phyloP scores from a whole-genome alignment of 2,888 invertebrate genomes.

The Entomobrya multifasciata region DNA sequence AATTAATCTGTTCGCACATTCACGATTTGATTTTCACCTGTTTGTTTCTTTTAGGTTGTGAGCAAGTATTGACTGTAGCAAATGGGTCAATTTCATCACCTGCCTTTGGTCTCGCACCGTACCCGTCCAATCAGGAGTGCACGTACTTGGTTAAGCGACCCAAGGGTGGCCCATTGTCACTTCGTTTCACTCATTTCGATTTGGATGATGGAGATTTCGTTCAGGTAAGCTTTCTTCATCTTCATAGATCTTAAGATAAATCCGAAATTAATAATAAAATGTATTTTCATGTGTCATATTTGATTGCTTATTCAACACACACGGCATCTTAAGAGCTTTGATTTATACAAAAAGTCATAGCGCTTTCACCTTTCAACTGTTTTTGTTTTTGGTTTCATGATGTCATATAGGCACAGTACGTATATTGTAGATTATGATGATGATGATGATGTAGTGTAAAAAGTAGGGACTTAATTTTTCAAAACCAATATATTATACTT shows the following conservation, averaged over 20 bases:
- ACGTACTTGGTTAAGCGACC: slow-evolving; percentile 92
- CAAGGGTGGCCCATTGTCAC: slow-evolving; percentile 90
- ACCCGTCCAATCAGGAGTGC: slow-evolving; percentile 96
- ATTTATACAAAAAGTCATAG: background rate
- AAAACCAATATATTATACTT: slow-evolving; percentile 57
- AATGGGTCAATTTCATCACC: slow-evolving; percentile 95
- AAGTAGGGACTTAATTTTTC: slow-evolving; percentile 32
- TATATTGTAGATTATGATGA: slow-evolving; percentile 1
- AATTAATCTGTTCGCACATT: too few species aligned
- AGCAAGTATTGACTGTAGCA: slow-evolving; percentile 90
- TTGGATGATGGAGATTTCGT: slow-evolving; percentile 94
- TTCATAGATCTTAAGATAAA: too few species aligned
- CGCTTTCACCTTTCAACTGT: slow-evolving; percentile 28
- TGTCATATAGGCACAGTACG: too few species aligned
- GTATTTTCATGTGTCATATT: slow-evolving; percentile 22
- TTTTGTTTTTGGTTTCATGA: slow-evolving; percentile 24
- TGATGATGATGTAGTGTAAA: background rate
- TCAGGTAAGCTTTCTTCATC: slow-evolving; percentile 83
- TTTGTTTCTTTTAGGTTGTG: slow-evolving; percentile 87
- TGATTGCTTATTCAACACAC: slow-evolving; percentile 20
- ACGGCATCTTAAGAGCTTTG: background rate
- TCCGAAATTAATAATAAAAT: too few species aligned
- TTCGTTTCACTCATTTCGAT: slow-evolving; percentile 93
- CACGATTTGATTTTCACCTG: background rate
- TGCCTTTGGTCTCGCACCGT: slow-evolving; percentile 90